These are phyloP conservation scores for Aphelenchoides fujianensis DNA, from an alignment of 1,140 invertebrate genomes.

Conservation along the genomic window DNA sequence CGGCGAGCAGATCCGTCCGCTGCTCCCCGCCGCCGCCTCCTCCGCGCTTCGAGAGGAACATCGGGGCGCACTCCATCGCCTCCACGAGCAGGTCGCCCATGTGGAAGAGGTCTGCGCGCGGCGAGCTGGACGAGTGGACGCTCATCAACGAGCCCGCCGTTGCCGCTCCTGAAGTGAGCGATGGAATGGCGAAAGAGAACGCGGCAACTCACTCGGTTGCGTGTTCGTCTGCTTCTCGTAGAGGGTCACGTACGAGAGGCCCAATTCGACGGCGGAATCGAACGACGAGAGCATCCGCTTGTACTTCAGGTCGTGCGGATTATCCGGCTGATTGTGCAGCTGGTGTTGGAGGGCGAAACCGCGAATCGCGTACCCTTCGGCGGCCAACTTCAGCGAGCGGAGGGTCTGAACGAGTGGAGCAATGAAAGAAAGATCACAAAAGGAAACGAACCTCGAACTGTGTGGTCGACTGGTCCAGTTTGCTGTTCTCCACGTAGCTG, in stretches of 20 bases:
- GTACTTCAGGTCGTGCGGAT: not conserved
- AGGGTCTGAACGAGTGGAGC: slow-evolving; percentile 32
- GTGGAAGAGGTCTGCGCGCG: not conserved
- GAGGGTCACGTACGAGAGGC: not conserved
- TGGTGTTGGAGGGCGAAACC: slow-evolving; percentile 15
- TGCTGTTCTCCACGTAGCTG: slow-evolving; percentile 35
- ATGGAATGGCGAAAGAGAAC: not conserved
- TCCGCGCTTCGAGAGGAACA: slow-evolving; percentile 23
- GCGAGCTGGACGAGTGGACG: not conserved
- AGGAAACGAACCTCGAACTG: no score
- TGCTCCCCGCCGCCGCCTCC: slow-evolving; percentile 23
- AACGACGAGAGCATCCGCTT: not conserved
- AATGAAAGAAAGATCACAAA: no score
- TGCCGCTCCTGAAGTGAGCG: not conserved
- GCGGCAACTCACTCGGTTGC: slow-evolving; percentile 3
- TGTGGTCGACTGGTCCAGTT: slow-evolving; percentile 31
- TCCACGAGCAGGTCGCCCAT: slow-evolving; percentile 31
- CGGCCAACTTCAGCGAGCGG: slow-evolving; percentile 35
- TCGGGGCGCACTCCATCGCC: slow-evolving; percentile 35
- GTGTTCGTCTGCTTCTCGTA: not conserved
- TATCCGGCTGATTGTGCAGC: not conserved
- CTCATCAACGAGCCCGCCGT: not conserved
- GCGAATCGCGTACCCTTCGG: slow-evolving; percentile 39
- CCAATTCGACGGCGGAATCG: slow-evolving; percentile 2
- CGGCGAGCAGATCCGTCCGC: slow-evolving; percentile 27